These are phyloP conservation scores for Macrochelys suwanniensis DNA, from an alignment of 2,797 vertebrate genomes.

Conservation along the genomic window DNA sequence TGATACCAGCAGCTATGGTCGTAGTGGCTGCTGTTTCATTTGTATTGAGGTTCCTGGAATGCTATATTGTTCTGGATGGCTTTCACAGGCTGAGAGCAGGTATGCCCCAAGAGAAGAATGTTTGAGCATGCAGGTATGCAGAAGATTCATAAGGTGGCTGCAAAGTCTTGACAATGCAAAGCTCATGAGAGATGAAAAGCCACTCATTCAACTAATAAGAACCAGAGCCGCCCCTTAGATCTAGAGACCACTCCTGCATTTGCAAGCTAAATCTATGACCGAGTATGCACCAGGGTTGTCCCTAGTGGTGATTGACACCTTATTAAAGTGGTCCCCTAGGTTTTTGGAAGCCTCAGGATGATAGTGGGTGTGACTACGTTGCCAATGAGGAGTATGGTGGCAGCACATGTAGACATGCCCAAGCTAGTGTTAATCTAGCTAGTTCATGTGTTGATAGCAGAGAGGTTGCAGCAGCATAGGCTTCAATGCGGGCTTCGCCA, in stretches of 20 bases:
- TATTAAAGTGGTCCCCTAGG: not conserved
- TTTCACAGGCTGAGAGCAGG: not conserved
- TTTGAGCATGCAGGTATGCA: not conserved
- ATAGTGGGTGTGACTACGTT: not conserved
- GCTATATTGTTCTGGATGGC: not conserved
- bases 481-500: not conserved
- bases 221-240: not conserved
- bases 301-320: not conserved
- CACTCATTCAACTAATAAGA: too few relatives aligned
- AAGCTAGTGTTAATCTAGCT: not conserved
- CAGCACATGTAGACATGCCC: not conserved
- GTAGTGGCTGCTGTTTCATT: not conserved
- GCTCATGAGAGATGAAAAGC: not conserved
- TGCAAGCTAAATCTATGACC: not conserved
- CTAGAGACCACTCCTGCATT: not conserved
- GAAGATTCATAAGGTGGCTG: not conserved
- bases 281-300: not conserved
- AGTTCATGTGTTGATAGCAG: not conserved
- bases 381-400: not conserved
- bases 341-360: not conserved
- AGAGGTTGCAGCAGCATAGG: not conserved
- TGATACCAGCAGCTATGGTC: not conserved
- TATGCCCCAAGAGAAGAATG: not conserved
- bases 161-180: not conserved
- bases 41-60: not conserved